phyloP scores from a whole-genome alignment of 2,888 invertebrate genomes.

The Lasius platythorax region DNA sequence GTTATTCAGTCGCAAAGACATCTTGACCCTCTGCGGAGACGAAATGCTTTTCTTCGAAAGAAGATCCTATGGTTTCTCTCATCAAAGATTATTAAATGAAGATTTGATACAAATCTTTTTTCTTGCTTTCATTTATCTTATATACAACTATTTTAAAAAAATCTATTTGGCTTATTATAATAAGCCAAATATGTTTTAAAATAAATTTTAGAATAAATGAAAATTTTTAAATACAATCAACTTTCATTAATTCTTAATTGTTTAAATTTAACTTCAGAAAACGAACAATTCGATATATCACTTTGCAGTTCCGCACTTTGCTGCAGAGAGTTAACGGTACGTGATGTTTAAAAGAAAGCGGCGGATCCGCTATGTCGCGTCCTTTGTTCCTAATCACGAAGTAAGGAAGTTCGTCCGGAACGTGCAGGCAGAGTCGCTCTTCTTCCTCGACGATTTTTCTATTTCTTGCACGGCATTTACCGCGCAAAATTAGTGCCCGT shows the following conservation, averaged over 20 bases:
- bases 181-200: too few relatives aligned
- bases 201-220: not conserved
- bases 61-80: not conserved
- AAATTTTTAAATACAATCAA: slow-evolving; percentile 31
- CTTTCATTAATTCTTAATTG: slow-evolving; percentile 19
- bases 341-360: slow-evolving; percentile 15
- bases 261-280: not conserved
- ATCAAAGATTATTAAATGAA: slow-evolving; percentile 20
- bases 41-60: not conserved
- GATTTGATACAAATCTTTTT: not conserved
- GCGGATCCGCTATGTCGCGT: not conserved
- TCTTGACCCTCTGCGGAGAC: slow-evolving; percentile 2
- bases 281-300: not conserved
- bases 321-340: not conserved
- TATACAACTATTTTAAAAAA: not conserved
- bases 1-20: slow-evolving; percentile 15
- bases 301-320: not conserved
- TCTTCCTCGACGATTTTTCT: slow-evolving; percentile 6
- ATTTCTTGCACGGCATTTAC: slow-evolving; percentile 28
- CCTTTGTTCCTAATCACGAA: slow-evolving; percentile 16
- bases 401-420: slow-evolving; percentile 23
- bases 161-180: not conserved
- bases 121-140: slow-evolving; percentile 38
- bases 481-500: slow-evolving; percentile 55
- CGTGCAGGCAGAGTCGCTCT: not conserved